A percentile compares a stretch with the other conserved stretches of the same genome.
These are phyloP conservation scores for Clostera curtula DNA, from an alignment of 2,888 invertebrate species.

Conservation along the genomic window DNA sequence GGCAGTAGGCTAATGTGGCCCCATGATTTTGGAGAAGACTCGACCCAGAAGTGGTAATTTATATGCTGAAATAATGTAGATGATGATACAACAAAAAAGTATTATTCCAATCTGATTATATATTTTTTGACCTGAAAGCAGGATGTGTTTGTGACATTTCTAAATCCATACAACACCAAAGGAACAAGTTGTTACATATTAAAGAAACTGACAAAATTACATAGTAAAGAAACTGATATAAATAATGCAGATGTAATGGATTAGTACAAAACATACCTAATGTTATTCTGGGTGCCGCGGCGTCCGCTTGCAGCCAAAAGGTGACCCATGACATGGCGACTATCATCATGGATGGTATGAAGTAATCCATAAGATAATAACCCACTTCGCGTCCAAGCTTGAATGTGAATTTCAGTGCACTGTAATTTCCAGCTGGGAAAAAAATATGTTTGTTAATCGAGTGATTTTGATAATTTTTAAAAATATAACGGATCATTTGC, in stretches of 20 bases:
- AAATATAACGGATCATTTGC: too few relatives aligned
- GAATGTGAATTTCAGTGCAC: slow-evolving; percentile 85
- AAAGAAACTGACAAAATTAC: too few relatives aligned
- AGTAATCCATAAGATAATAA: slow-evolving; percentile 91
- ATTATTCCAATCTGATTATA: too few relatives aligned
- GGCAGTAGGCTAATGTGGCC: too few relatives aligned
- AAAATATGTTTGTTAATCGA: slow-evolving; percentile 4
- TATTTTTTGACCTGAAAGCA: too few relatives aligned
- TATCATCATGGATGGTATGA: slow-evolving; percentile 89
- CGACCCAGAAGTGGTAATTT: too few relatives aligned
- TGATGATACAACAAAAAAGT: too few relatives aligned
- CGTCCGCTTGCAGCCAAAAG: slow-evolving; percentile 92
- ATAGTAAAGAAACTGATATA: neutral
- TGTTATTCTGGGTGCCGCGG: slow-evolving; percentile 87
- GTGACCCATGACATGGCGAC: slow-evolving; percentile 93
- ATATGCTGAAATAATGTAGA: too few relatives aligned
- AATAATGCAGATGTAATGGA: neutral
- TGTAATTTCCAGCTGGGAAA: slow-evolving; percentile 86
- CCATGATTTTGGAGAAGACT: too few relatives aligned
- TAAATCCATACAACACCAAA: too few relatives aligned
- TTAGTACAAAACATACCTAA: slow-evolving; percentile 70
- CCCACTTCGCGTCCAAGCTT: slow-evolving; percentile 87
- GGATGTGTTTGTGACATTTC: too few relatives aligned
- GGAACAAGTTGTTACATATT: too few relatives aligned
- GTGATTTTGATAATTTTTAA: slow-evolving; percentile 5